These are phyloP conservation scores for Calosoma granatense DNA, from an alignment of 1,140 invertebrate species.

Conservation along the genomic window DNA sequence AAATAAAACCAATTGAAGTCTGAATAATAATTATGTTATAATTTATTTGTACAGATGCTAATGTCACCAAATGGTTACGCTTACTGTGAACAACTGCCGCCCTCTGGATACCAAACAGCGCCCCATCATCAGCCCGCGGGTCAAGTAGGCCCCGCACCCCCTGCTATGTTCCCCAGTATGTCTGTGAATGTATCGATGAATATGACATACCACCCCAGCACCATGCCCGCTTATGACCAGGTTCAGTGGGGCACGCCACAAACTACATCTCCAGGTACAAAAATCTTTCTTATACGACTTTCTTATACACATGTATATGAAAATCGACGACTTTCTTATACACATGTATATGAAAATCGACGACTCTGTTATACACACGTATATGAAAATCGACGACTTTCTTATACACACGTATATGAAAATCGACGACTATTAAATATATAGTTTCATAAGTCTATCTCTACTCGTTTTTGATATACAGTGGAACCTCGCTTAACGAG, in stretches of 20 bases:
- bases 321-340: no score
- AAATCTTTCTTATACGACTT: no score
- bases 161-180: slow-evolving; percentile 79
- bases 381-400: no score
- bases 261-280: slow-evolving; percentile 39
- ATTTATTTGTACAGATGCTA: slow-evolving; percentile 14
- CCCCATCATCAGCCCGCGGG: slow-evolving; percentile 17
- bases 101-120: slow-evolving; percentile 42
- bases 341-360: no score
- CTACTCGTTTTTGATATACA: no score
- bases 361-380: no score
- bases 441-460: no score
- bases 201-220: slow-evolving; percentile 75
- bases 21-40: background rate
- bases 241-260: slow-evolving; percentile 54
- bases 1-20: no score
- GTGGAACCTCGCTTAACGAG: no score
- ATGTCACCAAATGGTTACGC: slow-evolving; percentile 26
- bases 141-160: slow-evolving; percentile 26
- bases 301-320: no score
- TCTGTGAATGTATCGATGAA: slow-evolving; percentile 95
- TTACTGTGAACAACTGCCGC: slow-evolving; percentile 18
- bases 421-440: no score
- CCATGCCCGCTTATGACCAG: slow-evolving; percentile 25
- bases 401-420: no score